Evolutionary conservation across 2,797 vertebrate genomes (phyloP).

Genomic region (Chelon labrosus): DNA sequence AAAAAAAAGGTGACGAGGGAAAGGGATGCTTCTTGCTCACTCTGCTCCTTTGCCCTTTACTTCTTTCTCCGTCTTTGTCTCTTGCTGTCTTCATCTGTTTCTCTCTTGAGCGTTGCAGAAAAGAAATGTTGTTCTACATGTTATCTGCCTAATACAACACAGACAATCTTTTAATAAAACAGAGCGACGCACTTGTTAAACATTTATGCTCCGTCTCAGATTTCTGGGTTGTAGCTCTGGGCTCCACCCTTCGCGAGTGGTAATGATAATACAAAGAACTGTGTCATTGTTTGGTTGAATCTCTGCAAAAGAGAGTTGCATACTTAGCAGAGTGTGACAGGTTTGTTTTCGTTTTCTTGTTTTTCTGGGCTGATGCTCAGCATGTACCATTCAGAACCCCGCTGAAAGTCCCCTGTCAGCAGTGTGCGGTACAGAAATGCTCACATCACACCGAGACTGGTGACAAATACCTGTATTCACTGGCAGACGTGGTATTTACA

Average conservation of each 20-base stretch:
- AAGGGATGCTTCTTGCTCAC: conserved; percentile 21
- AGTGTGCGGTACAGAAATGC: neutral
- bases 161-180: conserved; percentile 49
- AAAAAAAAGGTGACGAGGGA: conserved; percentile 7
- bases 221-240: conserved; percentile 9
- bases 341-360: conserved; percentile 20
- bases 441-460: conserved; percentile 34
- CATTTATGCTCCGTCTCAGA: conserved; percentile 10
- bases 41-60: conserved; percentile 37
- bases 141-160: conserved; percentile 71
- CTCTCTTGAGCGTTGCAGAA: neutral
- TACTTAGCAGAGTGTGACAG: neutral
- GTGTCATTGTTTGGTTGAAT: conserved; percentile 9
- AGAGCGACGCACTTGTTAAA: conserved; percentile 42
- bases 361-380: conserved; percentile 33
- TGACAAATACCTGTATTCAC: conserved; percentile 58
- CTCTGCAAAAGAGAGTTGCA: neutral
- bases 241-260: neutral
- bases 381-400: conserved; percentile 14
- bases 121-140: conserved; percentile 26
- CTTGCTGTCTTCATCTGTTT: neutral
- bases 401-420: conserved; percentile 33
- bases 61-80: conserved; percentile 25
- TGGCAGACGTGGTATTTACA: conserved; percentile 67
- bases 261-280: neutral